Evolutionary conservation across 2,888 invertebrate species (phyloP).

Genomic region (Catocala fraxini): DNA sequence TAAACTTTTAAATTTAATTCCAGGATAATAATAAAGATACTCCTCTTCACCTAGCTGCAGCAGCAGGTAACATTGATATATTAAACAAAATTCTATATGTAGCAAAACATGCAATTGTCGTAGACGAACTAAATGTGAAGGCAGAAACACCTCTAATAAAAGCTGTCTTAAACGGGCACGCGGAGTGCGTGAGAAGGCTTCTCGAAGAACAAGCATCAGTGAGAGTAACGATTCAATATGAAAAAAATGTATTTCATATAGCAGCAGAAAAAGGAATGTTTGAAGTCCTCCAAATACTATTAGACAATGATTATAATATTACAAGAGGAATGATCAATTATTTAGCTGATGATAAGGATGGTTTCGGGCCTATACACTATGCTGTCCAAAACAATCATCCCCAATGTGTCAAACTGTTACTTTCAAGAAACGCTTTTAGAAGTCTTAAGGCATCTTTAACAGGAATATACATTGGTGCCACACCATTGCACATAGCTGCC

Average conservation of each 20-base stretch:
- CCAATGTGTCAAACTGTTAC: slow-evolving; percentile 64
- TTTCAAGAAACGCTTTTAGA: slow-evolving; percentile 45
- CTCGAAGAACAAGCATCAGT: slow-evolving; percentile 72
- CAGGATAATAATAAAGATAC: slow-evolving; percentile 64
- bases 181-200: slow-evolving; percentile 69
- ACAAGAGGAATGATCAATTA: slow-evolving; percentile 61
- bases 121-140: slow-evolving; percentile 61
- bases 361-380: slow-evolving; percentile 52
- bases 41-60: slow-evolving; percentile 72
- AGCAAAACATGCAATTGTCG: slow-evolving; percentile 38
- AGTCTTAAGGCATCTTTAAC: slow-evolving; percentile 30
- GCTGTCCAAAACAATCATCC: slow-evolving; percentile 48
- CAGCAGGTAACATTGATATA: slow-evolving; percentile 63
- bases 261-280: slow-evolving; percentile 73
- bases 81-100: slow-evolving; percentile 66
- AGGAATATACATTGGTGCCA: slow-evolving; percentile 56
- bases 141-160: slow-evolving; percentile 76
- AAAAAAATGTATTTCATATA: slow-evolving; percentile 75
- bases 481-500: slow-evolving; percentile 73
- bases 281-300: slow-evolving; percentile 80
- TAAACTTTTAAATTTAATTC: slow-evolving; percentile 21
- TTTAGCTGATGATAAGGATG: slow-evolving; percentile 44
- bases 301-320: slow-evolving; percentile 70
- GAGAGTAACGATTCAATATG: slow-evolving; percentile 54
- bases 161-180: slow-evolving; percentile 68